Conservation (phyloP, 92 coral and sea anemone genomes). For the Phenganax subtilis region DNA sequence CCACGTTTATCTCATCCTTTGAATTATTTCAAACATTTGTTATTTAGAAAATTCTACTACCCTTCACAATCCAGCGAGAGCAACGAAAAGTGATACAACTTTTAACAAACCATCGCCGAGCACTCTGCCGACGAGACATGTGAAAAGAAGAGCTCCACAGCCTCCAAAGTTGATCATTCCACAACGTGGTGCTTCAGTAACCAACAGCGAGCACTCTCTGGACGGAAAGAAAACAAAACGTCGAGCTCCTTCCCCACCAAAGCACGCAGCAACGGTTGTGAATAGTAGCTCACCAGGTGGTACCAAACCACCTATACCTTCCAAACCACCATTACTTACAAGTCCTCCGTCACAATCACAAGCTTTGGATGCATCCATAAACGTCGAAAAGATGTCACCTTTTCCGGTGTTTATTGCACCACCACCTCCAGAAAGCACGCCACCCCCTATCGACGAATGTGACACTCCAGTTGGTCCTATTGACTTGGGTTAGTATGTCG, state of each 20-base stretch:
- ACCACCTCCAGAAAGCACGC: constrained; percentile 88
- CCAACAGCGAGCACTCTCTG: background rate
- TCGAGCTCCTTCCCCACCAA: constrained; percentile 41
- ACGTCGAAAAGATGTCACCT: constrained; percentile 31
- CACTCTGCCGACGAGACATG: background rate
- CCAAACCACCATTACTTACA: background rate
- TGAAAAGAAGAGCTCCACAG: constrained; percentile 29
- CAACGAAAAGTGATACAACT: constrained; percentile 1
- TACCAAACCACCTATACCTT: constrained; percentile 3
- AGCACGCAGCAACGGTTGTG: background rate
- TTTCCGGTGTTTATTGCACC: constrained; percentile 80
- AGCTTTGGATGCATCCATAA: background rate
- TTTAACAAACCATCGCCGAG: background rate
- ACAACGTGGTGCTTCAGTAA: background rate
- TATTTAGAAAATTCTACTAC: background rate
- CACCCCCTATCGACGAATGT: constrained; percentile 96
- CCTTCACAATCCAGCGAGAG: background rate
- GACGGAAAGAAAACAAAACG: constrained; percentile 23
- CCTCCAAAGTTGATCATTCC: constrained; percentile 16
- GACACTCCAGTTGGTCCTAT: constrained; percentile 89
- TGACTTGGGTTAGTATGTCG: constrained; percentile 35
- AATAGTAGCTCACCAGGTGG: background rate
- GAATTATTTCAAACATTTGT: background rate
- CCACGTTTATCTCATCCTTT: background rate
- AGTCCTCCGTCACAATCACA: background rate